A percentile compares a stretch with the other conserved stretches of the same genome.
Evolutionary conservation across 1,140 invertebrate genomes (phyloP).

Genomic region (Papilio dardanus): DNA sequence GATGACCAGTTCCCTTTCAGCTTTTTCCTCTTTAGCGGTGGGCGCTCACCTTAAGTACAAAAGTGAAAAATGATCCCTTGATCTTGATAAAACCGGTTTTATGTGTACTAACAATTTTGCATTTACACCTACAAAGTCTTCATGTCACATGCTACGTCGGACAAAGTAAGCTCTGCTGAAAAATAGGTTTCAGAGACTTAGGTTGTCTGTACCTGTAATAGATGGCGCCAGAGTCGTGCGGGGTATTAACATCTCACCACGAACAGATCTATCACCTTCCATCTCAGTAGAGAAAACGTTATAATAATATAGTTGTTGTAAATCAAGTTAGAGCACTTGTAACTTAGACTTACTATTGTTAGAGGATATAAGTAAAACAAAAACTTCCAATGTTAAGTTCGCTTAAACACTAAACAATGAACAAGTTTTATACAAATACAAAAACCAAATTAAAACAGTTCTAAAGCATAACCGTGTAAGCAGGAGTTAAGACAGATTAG

Average conservation of each 20-base stretch:
- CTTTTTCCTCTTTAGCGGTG: no score
- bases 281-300: not conserved
- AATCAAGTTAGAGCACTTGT: not conserved
- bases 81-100: not conserved
- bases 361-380: not conserved
- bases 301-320: not conserved
- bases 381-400: not conserved
- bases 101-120: not conserved
- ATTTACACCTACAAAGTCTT: not conserved
- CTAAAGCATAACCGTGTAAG: slow-evolving; percentile 18
- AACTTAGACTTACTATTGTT: not conserved
- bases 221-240: not conserved
- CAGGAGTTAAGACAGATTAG: slow-evolving; percentile 22
- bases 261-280: not conserved
- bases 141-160: not conserved
- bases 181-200: slow-evolving; percentile 20
- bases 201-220: slow-evolving; percentile 19
- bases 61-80: no score
- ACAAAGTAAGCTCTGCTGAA: not conserved
- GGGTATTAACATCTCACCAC: slow-evolving; percentile 1
- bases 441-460: slow-evolving; percentile 8
- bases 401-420: not conserved
- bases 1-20: no score
- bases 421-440: not conserved
- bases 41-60: no score